phyloP scores from a whole-genome alignment of 2,113 vertebrate genomes.

The Glaucomys volans region DNA sequence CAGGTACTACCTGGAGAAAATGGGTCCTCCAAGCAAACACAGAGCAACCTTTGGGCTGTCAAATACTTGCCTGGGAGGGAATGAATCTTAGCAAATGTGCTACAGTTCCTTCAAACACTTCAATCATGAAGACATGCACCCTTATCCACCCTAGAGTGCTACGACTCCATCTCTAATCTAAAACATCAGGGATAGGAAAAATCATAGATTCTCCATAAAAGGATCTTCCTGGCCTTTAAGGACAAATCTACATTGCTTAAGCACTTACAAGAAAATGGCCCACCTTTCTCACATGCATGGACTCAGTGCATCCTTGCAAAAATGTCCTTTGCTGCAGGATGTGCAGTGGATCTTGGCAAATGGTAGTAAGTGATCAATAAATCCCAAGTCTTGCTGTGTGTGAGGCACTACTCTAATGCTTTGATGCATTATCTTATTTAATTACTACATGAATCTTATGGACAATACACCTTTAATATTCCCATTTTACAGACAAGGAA shows the following conservation, averaged over 20 bases:
- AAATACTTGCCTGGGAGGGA: not conserved
- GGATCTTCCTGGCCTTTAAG: not conserved
- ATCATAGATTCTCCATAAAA: constrained; percentile 34
- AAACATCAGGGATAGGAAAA: constrained; percentile 38
- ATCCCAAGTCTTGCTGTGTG: not conserved
- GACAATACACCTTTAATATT: not conserved
- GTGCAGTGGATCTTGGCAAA: not conserved
- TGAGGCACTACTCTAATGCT: not conserved
- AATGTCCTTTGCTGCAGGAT: not conserved
- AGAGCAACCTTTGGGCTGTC: not conserved
- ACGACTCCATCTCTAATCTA: not conserved
- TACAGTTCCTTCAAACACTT: constrained; percentile 19
- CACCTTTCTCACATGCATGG: not conserved
- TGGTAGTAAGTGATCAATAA: not conserved
- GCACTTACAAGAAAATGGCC: not conserved
- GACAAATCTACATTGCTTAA: not conserved
- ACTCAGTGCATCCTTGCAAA: not conserved
- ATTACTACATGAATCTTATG: not conserved
- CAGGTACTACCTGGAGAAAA: constrained; percentile 41
- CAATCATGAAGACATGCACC: not conserved
- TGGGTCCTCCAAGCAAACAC: not conserved
- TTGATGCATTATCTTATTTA: not conserved
- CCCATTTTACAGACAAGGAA: not conserved
- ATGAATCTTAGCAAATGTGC: not conserved
- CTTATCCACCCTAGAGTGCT: not conserved